These are phyloP conservation scores for Apotomis betuletana DNA, from an alignment of 2,888 invertebrate genomes.

Conservation along the genomic window DNA sequence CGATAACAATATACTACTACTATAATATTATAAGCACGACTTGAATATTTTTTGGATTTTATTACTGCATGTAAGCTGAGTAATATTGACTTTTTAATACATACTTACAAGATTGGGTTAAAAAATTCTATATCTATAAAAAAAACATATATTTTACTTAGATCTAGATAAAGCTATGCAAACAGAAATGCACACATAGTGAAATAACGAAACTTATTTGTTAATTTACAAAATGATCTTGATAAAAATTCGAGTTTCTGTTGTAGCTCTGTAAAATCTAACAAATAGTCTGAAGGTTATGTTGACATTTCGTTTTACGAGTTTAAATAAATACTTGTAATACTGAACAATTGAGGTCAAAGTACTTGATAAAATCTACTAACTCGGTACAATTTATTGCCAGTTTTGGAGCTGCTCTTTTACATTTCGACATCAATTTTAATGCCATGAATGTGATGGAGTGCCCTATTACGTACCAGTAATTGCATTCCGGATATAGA, in stretches of 20 bases:
- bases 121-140: too few relatives aligned
- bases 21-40: not conserved
- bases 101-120: too few relatives aligned
- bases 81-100: too few relatives aligned
- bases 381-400: constrained; percentile 3
- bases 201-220: too few relatives aligned
- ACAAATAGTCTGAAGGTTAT: not conserved
- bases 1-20: not conserved
- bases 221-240: too few relatives aligned
- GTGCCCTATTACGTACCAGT: constrained; percentile 10
- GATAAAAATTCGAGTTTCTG: too few relatives aligned
- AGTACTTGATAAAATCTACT: constrained; percentile 15
- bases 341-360: not conserved
- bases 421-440: constrained; percentile 23
- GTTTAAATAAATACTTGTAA: not conserved
- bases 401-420: not conserved
- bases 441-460: constrained; percentile 18
- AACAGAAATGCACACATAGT: too few relatives aligned
- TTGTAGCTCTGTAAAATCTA: not conserved
- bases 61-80: too few relatives aligned
- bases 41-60: too few relatives aligned
- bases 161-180: too few relatives aligned
- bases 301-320: not conserved
- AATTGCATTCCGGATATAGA: constrained; percentile 34
- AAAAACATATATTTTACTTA: too few relatives aligned